These are phyloP conservation scores for Lophotriccus pileatus DNA, from an alignment of 2,797 vertebrate species.

Conservation along the genomic window DNA sequence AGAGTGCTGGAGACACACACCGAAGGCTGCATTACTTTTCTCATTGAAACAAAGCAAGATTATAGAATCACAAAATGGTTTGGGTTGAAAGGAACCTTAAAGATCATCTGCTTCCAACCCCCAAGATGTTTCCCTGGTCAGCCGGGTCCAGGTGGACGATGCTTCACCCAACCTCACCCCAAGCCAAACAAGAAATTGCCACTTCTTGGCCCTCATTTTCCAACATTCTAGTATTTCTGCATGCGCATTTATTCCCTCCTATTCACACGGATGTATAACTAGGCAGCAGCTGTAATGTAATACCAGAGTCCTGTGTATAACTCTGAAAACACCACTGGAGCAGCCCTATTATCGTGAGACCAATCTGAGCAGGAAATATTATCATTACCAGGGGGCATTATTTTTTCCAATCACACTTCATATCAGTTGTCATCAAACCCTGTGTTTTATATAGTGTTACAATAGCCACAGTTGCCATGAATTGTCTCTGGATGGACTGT, in stretches of 20 bases:
- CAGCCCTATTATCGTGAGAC: constrained; percentile 68
- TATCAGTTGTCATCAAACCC: constrained; percentile 62
- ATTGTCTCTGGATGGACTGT: constrained; percentile 67
- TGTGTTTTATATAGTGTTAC: constrained; percentile 70
- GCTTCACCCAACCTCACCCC: fast-evolving
- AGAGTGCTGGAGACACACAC: fast-evolving
- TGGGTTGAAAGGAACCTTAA: background rate
- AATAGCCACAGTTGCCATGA: constrained; percentile 64
- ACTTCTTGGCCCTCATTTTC: background rate
- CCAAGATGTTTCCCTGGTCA: background rate
- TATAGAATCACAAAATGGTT: background rate
- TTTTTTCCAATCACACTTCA: constrained; percentile 66
- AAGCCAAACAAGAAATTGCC: background rate
- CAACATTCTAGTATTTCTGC: background rate
- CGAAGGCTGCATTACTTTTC: background rate
- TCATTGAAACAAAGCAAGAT: background rate
- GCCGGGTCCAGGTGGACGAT: fast-evolving
- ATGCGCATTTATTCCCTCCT: background rate
- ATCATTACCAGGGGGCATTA: constrained; percentile 66
- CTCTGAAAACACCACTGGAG: constrained; percentile 57
- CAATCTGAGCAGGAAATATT: constrained; percentile 68
- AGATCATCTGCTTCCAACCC: background rate
- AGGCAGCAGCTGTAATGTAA: constrained; percentile 66
- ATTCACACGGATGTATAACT: constrained; percentile 51
- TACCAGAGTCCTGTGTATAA: constrained; percentile 55